These are phyloP conservation scores for Lordiphosa andalusiaca DNA, from an alignment of 2,888 invertebrate genomes.

Conservation along the genomic window DNA sequence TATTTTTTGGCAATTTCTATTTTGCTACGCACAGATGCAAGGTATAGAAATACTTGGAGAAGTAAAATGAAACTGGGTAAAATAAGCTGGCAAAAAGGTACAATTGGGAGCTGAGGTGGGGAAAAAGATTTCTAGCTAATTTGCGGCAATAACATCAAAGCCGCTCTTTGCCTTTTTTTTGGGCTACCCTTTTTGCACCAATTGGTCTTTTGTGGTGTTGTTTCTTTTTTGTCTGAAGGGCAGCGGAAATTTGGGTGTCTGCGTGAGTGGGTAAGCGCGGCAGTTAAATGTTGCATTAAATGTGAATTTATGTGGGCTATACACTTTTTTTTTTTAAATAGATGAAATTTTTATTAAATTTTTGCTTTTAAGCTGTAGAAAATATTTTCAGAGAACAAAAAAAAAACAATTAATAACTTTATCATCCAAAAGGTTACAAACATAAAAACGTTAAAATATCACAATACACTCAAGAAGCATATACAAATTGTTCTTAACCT, in stretches of 20 bases:
- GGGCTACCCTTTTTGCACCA: constrained; percentile 33
- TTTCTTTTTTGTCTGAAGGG: constrained; percentile 8
- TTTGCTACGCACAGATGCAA: constrained; percentile 36
- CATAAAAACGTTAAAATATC: no score
- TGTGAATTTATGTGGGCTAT: constrained; percentile 9
- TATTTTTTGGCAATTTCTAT: constrained; percentile 58
- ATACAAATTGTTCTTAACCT: not conserved
- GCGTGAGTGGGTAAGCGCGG: constrained; percentile 14
- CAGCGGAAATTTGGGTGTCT: constrained; percentile 29
- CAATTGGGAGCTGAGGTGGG: constrained; percentile 21
- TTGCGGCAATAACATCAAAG: constrained; percentile 75
- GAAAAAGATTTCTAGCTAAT: constrained; percentile 71
- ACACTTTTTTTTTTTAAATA: not conserved
- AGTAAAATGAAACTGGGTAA: not conserved
- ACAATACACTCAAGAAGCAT: no score
- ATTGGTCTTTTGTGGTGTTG: constrained; percentile 49
- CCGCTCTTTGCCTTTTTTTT: constrained; percentile 44
- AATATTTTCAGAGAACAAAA: no score
- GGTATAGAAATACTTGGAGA: constrained; percentile 28
- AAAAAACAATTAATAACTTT: no score
- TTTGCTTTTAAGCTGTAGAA: not conserved
- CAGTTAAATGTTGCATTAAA: constrained; percentile 62
- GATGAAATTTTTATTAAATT: not conserved
- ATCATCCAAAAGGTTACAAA: no score
- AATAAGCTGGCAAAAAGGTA: constrained; percentile 50